Evolutionary conservation across 2,888 invertebrate genomes (phyloP).

Genomic region (Pyrocoelia pectoralis): DNA sequence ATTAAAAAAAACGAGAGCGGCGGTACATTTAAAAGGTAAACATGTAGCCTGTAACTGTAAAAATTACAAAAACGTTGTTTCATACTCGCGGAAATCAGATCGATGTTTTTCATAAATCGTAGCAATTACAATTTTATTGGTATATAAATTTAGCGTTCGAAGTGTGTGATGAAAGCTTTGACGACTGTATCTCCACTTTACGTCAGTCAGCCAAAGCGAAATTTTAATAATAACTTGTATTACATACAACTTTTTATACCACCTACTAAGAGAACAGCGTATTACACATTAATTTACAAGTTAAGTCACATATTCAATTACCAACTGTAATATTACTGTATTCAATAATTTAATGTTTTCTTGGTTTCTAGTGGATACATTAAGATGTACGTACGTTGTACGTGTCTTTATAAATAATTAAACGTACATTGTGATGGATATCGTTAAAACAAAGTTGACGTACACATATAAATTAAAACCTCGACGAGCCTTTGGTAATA

Average conservation of each 20-base stretch:
- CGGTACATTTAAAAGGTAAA: too few species aligned
- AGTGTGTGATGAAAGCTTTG: too few species aligned
- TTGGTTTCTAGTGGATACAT: slow-evolving; percentile 4
- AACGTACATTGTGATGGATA: slow-evolving; percentile 23
- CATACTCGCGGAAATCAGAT: background rate
- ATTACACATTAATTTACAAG: slow-evolving; percentile 19
- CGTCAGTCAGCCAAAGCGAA: background rate
- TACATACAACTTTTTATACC: slow-evolving; percentile 1
- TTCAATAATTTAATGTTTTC: slow-evolving; percentile 20
- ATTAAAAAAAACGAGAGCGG: too few species aligned
- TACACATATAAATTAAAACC: too few species aligned
- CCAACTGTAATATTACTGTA: slow-evolving; percentile 3
- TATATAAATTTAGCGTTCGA: too few species aligned
- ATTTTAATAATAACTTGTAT: slow-evolving; percentile 1
- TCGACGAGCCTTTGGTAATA: too few species aligned
- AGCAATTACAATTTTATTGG: too few species aligned
- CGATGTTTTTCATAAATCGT: too few species aligned
- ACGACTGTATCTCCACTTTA: too few species aligned
- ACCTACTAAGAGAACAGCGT: slow-evolving; percentile 14
- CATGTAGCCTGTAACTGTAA: too few species aligned
- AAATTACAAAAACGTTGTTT: too few species aligned
- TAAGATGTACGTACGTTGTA: slow-evolving; percentile 12
- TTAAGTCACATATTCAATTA: slow-evolving; percentile 22
- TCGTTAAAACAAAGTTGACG: background rate
- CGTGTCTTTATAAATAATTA: slow-evolving; percentile 30